Evolutionary conservation across 2,113 vertebrate species (phyloP).

Genomic region (Nothocercus julius): DNA sequence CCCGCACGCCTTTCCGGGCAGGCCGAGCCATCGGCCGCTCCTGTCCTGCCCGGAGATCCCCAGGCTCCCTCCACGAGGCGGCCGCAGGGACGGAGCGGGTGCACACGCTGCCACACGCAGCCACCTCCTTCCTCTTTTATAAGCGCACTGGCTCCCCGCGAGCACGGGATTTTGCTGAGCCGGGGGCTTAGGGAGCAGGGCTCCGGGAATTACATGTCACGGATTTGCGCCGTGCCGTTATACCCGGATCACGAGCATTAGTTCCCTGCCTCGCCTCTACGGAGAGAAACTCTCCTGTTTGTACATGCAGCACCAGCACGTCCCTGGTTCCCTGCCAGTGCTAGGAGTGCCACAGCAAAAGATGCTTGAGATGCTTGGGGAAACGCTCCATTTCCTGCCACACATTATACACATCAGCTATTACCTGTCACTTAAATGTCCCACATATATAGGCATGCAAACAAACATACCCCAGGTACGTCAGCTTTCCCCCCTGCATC

Average conservation of each 20-base stretch:
- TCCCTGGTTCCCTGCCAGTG: neutral
- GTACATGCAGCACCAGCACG: neutral
- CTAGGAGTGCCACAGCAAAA: neutral
- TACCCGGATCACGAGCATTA: neutral
- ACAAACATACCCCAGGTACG: too few species aligned
- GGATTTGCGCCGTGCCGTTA: neutral
- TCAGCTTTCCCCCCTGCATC: too few species aligned
- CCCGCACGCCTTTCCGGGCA: too few species aligned
- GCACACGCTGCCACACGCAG: neutral
- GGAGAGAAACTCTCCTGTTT: neutral
- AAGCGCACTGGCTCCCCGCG: neutral
- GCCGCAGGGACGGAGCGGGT: too few species aligned
- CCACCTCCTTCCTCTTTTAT: neutral
- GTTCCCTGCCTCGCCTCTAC: neutral
- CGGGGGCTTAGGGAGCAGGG: neutral
- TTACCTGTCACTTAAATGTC: too few species aligned
- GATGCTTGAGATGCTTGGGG: neutral
- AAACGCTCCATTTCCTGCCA: neutral
- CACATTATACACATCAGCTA: too few species aligned
- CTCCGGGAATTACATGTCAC: neutral
- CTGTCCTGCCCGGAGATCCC: too few species aligned
- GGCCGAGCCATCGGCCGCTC: too few species aligned
- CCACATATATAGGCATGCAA: too few species aligned
- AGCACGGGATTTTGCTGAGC: neutral
- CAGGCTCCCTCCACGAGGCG: too few species aligned